These are phyloP conservation scores for Corvus moneduloides DNA, from an alignment of 2,113 vertebrate genomes.

Conservation along the genomic window DNA sequence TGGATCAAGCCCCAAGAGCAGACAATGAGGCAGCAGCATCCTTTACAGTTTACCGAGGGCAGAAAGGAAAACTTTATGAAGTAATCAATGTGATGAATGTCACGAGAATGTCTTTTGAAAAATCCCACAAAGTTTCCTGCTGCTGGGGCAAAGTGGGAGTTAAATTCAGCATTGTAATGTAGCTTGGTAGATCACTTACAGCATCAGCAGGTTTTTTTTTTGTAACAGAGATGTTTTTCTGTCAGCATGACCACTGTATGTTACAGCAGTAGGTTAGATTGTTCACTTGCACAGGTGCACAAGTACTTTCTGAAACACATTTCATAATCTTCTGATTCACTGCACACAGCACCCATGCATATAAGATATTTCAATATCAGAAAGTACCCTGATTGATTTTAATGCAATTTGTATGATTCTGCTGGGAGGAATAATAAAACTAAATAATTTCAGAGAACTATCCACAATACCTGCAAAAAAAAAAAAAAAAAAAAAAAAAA, in stretches of 20 bases:
- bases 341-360: neutral
- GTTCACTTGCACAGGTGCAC: neutral
- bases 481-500: neutral
- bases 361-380: neutral
- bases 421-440: neutral
- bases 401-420: neutral
- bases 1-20: neutral
- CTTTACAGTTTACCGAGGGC: accelerated
- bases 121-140: neutral
- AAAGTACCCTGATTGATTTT: neutral
- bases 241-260: neutral
- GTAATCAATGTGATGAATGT: neutral
- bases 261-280: neutral
- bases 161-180: neutral
- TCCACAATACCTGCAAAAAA: neutral
- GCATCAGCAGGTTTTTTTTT: neutral
- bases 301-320: neutral
- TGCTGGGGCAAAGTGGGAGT: neutral
- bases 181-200: neutral
- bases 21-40: neutral
- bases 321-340: neutral
- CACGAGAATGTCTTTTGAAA: neutral
- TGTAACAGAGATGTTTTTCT: neutral
- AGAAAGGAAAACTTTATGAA: neutral
- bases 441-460: neutral